Evolutionary conservation across 2,797 vertebrate species (phyloP).

Genomic region (Diceros bicornis): DNA sequence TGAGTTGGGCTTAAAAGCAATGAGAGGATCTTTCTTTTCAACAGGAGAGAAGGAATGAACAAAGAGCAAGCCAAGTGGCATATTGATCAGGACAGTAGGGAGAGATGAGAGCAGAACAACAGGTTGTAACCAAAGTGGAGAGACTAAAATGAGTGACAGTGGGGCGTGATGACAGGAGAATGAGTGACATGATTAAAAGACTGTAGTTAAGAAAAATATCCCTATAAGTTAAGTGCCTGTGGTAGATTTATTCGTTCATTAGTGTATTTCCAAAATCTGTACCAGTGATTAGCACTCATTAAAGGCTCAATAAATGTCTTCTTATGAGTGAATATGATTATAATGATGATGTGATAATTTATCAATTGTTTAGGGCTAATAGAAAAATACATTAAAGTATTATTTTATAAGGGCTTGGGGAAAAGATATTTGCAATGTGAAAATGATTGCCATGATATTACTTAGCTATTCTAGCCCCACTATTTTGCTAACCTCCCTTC

Average conservation of each 20-base stretch:
- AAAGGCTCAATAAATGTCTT: not conserved
- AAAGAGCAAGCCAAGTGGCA: not conserved
- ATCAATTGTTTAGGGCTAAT: not conserved
- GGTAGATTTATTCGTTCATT: not conserved
- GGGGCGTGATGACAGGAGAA: not conserved
- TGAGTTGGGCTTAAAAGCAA: not conserved
- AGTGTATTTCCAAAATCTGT: not conserved
- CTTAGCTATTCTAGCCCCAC: not conserved
- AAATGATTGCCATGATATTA: not conserved
- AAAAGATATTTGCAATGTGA: not conserved
- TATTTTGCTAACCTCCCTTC: not conserved
- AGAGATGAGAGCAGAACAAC: not conserved
- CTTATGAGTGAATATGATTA: not conserved
- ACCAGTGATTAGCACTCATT: not conserved
- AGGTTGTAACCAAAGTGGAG: not conserved
- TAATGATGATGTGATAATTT: not conserved
- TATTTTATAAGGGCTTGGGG: not conserved
- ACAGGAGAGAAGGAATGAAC: not conserved
- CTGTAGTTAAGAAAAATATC: not conserved
- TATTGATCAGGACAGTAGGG: not conserved
- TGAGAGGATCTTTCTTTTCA: not conserved
- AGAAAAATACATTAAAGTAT: not conserved
- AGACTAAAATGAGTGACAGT: not conserved
- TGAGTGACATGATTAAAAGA: not conserved
- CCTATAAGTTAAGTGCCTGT: not conserved